Percentiles rank a stretch among this genome's conserved stretches.
Evolutionary conservation across 2,888 invertebrate genomes (phyloP).

Genomic region (Andrena flavipes): DNA sequence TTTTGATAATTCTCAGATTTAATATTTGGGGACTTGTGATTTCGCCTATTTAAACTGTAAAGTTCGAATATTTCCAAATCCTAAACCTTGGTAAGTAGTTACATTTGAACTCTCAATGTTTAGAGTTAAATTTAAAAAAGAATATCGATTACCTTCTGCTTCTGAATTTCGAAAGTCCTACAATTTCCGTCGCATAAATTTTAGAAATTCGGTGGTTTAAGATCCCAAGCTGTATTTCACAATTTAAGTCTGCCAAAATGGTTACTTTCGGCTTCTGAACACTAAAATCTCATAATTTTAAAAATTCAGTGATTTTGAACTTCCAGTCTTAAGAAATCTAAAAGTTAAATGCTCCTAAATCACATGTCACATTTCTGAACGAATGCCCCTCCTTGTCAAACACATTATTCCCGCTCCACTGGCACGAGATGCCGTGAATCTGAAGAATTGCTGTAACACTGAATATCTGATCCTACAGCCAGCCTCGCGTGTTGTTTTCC

Average conservation of each 20-base stretch:
- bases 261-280: too few relatives aligned
- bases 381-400: neutral
- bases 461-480: slow-evolving; percentile 7
- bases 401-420: neutral
- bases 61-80: neutral
- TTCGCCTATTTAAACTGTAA: neutral
- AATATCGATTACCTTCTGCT: neutral
- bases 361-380: neutral
- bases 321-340: neutral
- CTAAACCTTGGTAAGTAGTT: neutral
- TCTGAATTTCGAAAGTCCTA: neutral
- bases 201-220: neutral
- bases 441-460: slow-evolving; percentile 1
- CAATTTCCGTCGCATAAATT: neutral
- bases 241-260: too few relatives aligned
- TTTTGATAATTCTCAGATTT: too few relatives aligned
- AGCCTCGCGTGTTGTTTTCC: neutral
- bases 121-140: too few relatives aligned
- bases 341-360: neutral
- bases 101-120: too few relatives aligned
- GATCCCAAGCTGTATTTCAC: too few relatives aligned
- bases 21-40: too few relatives aligned
- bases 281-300: neutral
- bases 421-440: neutral
- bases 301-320: neutral